Percentiles rank a stretch among this genome's conserved stretches.
phyloP scores from a whole-genome alignment of 1,140 invertebrate genomes.

The Drosophila sucinea region DNA sequence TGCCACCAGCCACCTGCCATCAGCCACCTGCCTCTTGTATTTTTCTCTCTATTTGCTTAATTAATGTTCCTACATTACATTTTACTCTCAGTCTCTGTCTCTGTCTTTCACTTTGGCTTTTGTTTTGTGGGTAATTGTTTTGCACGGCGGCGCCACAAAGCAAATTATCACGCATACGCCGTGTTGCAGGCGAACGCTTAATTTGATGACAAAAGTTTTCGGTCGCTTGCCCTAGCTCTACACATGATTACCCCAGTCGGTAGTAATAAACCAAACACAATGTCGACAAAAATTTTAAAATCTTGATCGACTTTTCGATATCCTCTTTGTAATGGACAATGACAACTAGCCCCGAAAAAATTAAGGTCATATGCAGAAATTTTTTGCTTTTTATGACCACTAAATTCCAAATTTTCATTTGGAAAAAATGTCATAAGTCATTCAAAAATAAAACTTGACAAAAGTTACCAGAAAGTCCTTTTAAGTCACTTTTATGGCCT shows the following conservation, averaged over 20 bases:
- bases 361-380: too few species aligned
- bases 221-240: constrained; percentile 11
- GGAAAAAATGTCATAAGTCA: too few species aligned
- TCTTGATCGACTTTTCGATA: neutral
- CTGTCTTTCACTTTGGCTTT: neutral
- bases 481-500: too few species aligned
- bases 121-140: constrained; percentile 37
- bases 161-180: constrained; percentile 53
- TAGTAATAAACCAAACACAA: constrained; percentile 3
- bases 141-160: constrained; percentile 27
- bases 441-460: too few species aligned
- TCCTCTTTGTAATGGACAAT: neutral
- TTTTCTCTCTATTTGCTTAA: constrained; percentile 39
- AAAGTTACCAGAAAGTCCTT: too few species aligned
- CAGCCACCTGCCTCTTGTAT: neutral
- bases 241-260: constrained; percentile 19
- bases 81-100: constrained; percentile 4
- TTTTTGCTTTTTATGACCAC: too few species aligned
- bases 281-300: neutral
- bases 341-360: neutral
- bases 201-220: constrained; percentile 59
- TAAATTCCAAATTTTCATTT: too few species aligned
- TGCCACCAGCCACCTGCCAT: neutral
- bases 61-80: constrained; percentile 42
- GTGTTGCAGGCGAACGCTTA: constrained; percentile 26